Evolutionary conservation across 2,113 vertebrate genomes (phyloP), one percentile per base, ranked within the genome.

Genomic region (Perognathus longimembris): DNA sequence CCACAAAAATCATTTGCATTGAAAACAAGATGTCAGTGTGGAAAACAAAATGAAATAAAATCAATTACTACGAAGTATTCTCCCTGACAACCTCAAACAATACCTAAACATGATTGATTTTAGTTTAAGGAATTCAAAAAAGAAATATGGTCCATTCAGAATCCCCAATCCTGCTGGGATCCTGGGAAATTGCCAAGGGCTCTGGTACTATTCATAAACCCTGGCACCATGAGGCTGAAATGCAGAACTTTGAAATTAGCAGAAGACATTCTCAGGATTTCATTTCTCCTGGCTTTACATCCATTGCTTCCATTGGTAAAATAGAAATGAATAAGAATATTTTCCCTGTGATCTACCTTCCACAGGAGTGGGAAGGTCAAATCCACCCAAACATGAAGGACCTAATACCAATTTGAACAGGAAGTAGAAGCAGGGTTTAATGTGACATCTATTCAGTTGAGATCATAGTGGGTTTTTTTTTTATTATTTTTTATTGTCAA

Each of bases 71-170:
- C 40, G 85, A 78, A 87, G 40, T 42, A 66, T 66, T 78, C 42
- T 92, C 34, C 7, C 87, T 84, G 80, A 84, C 30, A 84, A 94
- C 90, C 79, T 89, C 76, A 92, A 96, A 92, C 77, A 96, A 82
- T 87, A 57, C 20, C 14, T 57, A 94, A 40, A 70, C 71, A 40
- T 93, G 94, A 97, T 96, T 96, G 92, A 96, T 89, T 85, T 94
- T 91, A 82, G 57, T 81, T 86, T 81, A 42, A 77, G 36, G 38
- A 87, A 84, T 89, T 93, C 59, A 93, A 95, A 88, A 96, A 93
- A 94, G 91, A 93, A 77, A 91, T 86, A 70, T 18, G 76, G 32
- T 88, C 84, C 70, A 89, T 92, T 96, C 84, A 91, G 81, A 89
- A 71, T 38, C 73, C 75, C 14, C n/a, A 61, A 6, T 74, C 91